These are phyloP conservation scores for Chiroxiphia lanceolata DNA, from an alignment of 2,797 vertebrate genomes.

Conservation along the genomic window DNA sequence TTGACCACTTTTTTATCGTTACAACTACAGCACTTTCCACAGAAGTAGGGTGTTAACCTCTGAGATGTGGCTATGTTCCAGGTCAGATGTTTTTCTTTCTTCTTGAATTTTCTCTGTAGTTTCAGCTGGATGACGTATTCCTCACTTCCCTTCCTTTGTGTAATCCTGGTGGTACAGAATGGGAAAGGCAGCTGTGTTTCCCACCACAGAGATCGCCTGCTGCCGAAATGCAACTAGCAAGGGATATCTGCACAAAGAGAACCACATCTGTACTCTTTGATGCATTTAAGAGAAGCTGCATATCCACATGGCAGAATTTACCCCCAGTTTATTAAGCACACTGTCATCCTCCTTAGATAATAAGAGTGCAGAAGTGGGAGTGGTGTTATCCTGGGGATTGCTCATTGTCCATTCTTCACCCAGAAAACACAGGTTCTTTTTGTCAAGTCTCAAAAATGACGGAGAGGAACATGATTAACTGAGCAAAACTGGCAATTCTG, in stretches of 20 bases:
- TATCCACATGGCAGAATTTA: not conserved
- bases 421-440: not conserved
- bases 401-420: not conserved
- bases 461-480: not conserved
- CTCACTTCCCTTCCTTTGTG: constrained; percentile 54
- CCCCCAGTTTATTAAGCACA: not conserved
- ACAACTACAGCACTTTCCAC: not conserved
- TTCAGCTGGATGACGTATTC: constrained; percentile 46
- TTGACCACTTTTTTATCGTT: not conserved
- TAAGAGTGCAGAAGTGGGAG: not conserved
- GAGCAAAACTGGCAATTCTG: not conserved
- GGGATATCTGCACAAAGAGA: not conserved
- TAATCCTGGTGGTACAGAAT: constrained; percentile 36
- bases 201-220: not conserved
- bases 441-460: not conserved
- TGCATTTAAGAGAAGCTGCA: not conserved
- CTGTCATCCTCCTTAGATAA: not conserved
- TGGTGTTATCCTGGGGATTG: not conserved
- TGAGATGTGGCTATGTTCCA: not conserved
- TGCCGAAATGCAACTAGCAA: not conserved
- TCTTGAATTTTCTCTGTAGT: constrained; percentile 44
- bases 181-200: constrained; percentile 29
- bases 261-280: not conserved
- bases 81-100: constrained; percentile 51
- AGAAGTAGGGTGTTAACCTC: constrained; percentile 44